Base-by-base conservation (phyloP, 1,140 invertebrate genomes). In the Drosophila obscura region DNA sequence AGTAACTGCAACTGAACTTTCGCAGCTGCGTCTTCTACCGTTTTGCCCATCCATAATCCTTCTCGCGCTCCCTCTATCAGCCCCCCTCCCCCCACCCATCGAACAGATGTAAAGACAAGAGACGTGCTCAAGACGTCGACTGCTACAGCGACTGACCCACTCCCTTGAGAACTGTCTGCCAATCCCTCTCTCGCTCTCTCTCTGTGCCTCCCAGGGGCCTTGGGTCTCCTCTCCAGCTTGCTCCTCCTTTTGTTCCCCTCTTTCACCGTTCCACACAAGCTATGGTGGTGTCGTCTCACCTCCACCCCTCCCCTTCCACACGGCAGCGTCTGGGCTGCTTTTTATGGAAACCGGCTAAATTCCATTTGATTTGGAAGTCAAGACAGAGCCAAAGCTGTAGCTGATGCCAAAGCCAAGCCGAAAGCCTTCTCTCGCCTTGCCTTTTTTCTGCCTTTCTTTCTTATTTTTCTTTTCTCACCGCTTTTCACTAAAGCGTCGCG, bases 291-390 rank as follows among this genome's bases (percentile, higher is more conserved):
- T 13, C 35, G 11, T 39, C 44, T 11, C 49, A 15, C 5, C n/a
- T 16, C 6, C 22, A 24, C 22, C 65, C 35, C 19, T 19, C 19
- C 16, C 28, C 9, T 26, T 31, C 7, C 15, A 45, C 7, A 11
- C 35, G 62, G 5, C 31, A 41, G 8, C 39, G 59, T 48, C 72
- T 58, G 51, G 74, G 74, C 77, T 80, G 77, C 75, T 80, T 85
- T 87, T 81, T 85, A 87, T 85, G 81, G 82, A 85, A 85, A 85
- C 82, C 82, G 82, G 82, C 82, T 85, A 78, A 85, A 87, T 85
- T 85, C 82, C 82, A 85, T 85, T 87, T 85, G 82, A 87, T 82
- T 85, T 77, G 73, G 69, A 82, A 81, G 82, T 77, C 78, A 73
- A 35, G 64, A 44, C 66, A 69, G 64, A 69, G 65, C 62, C 62